phyloP scores from a whole-genome alignment of 2,797 vertebrate genomes.

The Gymnothorax reevesii region DNA sequence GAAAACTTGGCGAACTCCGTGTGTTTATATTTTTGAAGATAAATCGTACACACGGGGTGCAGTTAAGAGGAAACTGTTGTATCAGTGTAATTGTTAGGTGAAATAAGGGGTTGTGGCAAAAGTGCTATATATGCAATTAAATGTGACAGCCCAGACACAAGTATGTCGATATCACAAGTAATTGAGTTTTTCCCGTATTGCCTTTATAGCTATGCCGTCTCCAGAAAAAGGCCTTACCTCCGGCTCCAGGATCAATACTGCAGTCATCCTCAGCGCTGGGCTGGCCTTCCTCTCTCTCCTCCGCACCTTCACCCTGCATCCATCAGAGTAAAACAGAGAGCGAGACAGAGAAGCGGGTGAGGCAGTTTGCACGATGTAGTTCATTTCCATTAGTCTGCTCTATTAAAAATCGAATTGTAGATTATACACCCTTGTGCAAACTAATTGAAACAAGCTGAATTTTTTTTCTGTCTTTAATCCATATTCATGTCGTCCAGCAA shows the following conservation, averaged over 20 bases:
- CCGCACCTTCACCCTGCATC: slow-evolving; percentile 66
- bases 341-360: neutral
- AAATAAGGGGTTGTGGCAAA: neutral
- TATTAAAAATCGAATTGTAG: too few relatives aligned
- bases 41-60: neutral
- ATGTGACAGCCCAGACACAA: neutral
- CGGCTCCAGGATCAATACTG: slow-evolving; percentile 54
- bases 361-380: too few relatives aligned
- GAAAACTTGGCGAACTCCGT: too few relatives aligned
- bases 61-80: neutral
- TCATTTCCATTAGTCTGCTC: too few relatives aligned
- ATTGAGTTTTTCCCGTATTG: neutral
- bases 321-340: slow-evolving; percentile 5
- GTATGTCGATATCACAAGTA: neutral
- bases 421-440: too few relatives aligned
- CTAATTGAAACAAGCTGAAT: too few relatives aligned
- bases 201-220: neutral
- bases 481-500: too few relatives aligned
- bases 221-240: slow-evolving; percentile 46
- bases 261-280: slow-evolving; percentile 73
- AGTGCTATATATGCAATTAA: neutral
- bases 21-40: too few relatives aligned
- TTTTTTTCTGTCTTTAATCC: too few relatives aligned
- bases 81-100: neutral
- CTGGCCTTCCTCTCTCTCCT: slow-evolving; percentile 75